Conservation (phyloP, 35 echinoderm and acorn worm genomes). For the Lytechinus variegatus region DNA sequence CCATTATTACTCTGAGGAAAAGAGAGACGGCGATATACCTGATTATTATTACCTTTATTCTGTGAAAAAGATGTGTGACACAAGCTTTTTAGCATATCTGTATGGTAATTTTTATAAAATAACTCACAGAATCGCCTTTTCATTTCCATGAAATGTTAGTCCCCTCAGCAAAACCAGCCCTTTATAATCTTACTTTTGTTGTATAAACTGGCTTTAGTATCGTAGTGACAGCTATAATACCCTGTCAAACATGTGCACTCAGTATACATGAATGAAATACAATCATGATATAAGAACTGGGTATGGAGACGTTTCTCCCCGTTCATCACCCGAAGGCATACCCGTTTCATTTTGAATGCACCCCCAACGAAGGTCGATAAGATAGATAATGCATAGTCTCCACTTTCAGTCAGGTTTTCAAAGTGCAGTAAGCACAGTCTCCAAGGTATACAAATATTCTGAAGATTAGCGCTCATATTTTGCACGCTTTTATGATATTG, state of each 20-base stretch:
- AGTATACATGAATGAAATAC: conserved; percentile 5
- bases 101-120: no score
- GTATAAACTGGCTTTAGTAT: not conserved
- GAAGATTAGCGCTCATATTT: no score
- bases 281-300: not conserved
- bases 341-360: conserved; percentile 11
- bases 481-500: no score
- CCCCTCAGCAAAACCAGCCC: not conserved
- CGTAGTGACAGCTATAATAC: not conserved
- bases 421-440: no score
- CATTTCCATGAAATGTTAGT: not conserved
- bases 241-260: not conserved
- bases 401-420: not conserved
- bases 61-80: no score
- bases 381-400: not conserved
- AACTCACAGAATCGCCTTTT: no score
- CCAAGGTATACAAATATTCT: no score
- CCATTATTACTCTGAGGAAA: no score
- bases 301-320: not conserved
- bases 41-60: no score
- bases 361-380: not conserved
- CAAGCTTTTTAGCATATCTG: no score
- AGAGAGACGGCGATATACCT: no score
- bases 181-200: not conserved
- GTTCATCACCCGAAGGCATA: not conserved